Evolutionary conservation across 1,140 invertebrate species (phyloP).

Genomic region (Chironomus striatipennis): DNA sequence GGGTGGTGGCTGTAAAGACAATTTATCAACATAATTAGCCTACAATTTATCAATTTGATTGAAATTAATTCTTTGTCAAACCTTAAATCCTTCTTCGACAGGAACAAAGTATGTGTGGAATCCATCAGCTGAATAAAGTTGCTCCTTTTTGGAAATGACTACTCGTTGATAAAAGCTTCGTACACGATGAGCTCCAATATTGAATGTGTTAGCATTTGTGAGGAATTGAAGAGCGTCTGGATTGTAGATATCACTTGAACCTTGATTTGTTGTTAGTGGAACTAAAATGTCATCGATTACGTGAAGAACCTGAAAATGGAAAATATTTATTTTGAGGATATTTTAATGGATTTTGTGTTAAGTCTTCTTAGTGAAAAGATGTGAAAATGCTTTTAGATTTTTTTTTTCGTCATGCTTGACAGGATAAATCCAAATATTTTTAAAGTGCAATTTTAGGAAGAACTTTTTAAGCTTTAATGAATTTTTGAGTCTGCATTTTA

Average conservation of each 20-base stretch:
- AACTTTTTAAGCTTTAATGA: no score
- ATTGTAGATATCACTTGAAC: constrained; percentile 56
- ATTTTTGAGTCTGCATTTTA: no score
- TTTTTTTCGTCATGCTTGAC: no score
- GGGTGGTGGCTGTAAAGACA: constrained; percentile 47
- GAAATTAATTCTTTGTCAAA: constrained; percentile 37
- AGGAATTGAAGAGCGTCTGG: constrained; percentile 70
- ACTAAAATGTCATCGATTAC: constrained; percentile 72
- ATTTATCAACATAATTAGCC: constrained; percentile 26
- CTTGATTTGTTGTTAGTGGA: constrained; percentile 53
- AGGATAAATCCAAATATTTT: no score
- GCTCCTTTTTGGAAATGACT: constrained; percentile 55
- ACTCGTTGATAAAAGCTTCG: constrained; percentile 57
- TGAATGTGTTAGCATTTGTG: constrained; percentile 61
- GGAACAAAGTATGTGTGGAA: constrained; percentile 82
- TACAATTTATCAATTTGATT: constrained; percentile 20
- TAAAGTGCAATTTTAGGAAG: no score
- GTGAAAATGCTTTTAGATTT: no score
- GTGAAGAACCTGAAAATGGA: constrained; percentile 59
- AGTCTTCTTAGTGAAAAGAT: no score
- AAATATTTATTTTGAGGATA: no score
- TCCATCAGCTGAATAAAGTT: constrained; percentile 65
- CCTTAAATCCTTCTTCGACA: constrained; percentile 80
- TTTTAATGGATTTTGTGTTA: no score
- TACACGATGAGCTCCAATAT: constrained; percentile 54